Base-by-base conservation (phyloP, 2,113 vertebrate species). In the Anoura caudifer region DNA sequence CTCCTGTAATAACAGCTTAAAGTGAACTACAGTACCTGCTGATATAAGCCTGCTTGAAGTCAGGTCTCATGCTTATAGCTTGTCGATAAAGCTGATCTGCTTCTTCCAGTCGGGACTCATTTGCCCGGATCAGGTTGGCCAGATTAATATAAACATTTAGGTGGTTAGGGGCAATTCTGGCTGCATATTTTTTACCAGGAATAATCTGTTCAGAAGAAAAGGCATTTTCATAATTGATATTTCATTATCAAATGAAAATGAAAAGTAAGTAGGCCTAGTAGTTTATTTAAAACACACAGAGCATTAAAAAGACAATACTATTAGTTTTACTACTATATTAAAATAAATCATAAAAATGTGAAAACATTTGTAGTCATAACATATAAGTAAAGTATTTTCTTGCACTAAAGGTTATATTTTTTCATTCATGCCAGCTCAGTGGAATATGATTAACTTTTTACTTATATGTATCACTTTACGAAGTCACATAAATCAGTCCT, bases 1-100 rank as follows among this genome's bases (percentile, higher is more conserved):
- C 24, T 73, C 70, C n/a, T 81, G 86, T 24, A 77, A 43, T 11
- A 41, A 43, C 1, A 54, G n/a, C 16, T 72, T 70, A 41, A 76
- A 91, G 86, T 26, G 3, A 84, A 63, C 50, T 87, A 65, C 45
- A n/a, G 63, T 98, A 99, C 99, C 99, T 99, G 99, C 99, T 99
- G 96, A 99, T 99, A 97, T 99, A 99, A 89, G 99, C 99, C 89
- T 99, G 99, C 94, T 99, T 99, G 98, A 99, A 99, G 98, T 99
- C 99, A 0, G 99, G 99, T 54, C 99, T 99, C 99, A 99, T 99
- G 98, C 99, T 99, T 98, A 99, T 99, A 10, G 99, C 99, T 90
- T 99, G 99, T 82, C 99, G 98, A 98, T 99, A 99, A 1, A 99
- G 99, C 82, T 99, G 99, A 98, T 99, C 99, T 0, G 99, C 99